Percentiles rank a stretch among this genome's conserved stretches.
Conservation (phyloP, 2,888 invertebrate genomes). For the Phyllotreta cruciferae region DNA sequence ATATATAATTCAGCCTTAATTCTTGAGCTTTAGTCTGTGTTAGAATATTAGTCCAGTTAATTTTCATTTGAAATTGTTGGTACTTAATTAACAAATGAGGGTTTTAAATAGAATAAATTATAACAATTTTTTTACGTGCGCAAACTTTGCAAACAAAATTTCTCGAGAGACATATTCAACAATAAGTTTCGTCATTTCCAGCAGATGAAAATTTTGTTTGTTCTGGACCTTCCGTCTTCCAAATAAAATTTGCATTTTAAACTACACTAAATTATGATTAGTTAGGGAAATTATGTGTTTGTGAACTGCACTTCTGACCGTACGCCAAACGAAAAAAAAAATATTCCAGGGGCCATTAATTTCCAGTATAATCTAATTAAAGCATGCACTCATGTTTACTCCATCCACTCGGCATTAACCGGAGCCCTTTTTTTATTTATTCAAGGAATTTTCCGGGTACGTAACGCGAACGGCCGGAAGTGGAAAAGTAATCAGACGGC, state of each 20-base stretch:
- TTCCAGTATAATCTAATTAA: constrained; percentile 17
- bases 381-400: constrained; percentile 21
- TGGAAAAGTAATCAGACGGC: constrained; percentile 38
- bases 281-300: constrained; percentile 8
- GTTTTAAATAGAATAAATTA: no score
- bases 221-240: constrained; percentile 7
- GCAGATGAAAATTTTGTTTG: not conserved
- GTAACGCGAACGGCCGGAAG: constrained; percentile 34
- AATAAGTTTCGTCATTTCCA: constrained; percentile 6
- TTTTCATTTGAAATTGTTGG: no score
- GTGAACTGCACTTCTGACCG: constrained; percentile 17
- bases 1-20: no score
- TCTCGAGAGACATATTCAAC: constrained; percentile 2
- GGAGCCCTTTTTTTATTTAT: constrained; percentile 26
- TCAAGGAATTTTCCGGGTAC: constrained; percentile 23
- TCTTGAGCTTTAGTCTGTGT: no score
- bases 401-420: constrained; percentile 17
- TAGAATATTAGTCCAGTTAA: no score
- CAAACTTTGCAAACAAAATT: not conserved
- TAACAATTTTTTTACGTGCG: no score
- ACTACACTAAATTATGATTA: constrained; percentile 9
- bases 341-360: constrained; percentile 13
- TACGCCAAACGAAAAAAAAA: not conserved
- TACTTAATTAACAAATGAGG: no score
- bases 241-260: constrained; percentile 13